phyloP scores from a whole-genome alignment of 2,797 vertebrate species.

The Sebastes iracundus region DNA sequence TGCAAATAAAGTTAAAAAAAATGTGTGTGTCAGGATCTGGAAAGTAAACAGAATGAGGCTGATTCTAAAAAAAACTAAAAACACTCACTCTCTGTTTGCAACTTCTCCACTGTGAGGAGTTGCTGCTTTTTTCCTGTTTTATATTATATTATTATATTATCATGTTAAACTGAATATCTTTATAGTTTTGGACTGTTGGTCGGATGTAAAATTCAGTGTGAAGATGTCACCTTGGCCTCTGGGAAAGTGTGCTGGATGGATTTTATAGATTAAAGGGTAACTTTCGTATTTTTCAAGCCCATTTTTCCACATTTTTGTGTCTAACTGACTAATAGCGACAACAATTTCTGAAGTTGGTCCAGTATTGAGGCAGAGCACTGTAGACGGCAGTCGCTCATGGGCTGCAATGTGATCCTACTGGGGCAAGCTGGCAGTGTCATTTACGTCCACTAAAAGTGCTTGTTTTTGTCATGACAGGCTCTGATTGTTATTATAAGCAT shows the following conservation, averaged over 20 bases:
- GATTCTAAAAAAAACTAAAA: not conserved
- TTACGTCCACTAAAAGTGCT: too few species aligned
- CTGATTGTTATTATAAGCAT: too few species aligned
- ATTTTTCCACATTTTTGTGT: too few species aligned
- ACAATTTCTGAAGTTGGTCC: too few species aligned
- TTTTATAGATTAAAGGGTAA: not conserved
- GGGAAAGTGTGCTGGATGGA: not conserved
- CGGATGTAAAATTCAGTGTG: not conserved
- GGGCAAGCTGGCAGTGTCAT: fast-evolving
- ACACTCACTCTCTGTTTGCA: not conserved
- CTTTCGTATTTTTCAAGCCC: too few species aligned
- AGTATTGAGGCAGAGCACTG: too few species aligned
- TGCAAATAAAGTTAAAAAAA: not conserved
- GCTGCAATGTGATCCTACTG: too few species aligned
- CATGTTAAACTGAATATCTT: not conserved
- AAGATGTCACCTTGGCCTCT: not conserved
- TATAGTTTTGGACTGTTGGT: not conserved
- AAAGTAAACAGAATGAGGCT: not conserved
- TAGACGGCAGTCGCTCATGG: too few species aligned
- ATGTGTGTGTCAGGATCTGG: not conserved
- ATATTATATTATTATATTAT: not conserved
- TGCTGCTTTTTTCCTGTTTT: not conserved
- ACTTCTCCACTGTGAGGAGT: not conserved
- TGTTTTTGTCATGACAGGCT: too few species aligned
- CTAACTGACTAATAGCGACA: too few species aligned